Base-by-base conservation (phyloP, 1,140 invertebrate species). In the Hormaphis cornu region DNA sequence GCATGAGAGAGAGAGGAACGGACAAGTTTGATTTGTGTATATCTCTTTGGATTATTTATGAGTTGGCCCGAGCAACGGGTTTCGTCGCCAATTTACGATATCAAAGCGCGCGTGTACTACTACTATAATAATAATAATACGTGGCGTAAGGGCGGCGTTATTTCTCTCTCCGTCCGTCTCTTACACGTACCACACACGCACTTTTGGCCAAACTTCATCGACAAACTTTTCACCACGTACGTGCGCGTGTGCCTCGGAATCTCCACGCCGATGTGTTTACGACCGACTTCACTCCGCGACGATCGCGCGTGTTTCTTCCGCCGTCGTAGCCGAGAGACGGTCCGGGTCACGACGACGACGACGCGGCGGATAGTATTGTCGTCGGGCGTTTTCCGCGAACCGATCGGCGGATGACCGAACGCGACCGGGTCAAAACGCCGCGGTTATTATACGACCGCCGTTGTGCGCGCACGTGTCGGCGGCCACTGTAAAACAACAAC, bases 1-100 rank as follows among this genome's bases (percentile, higher is more conserved):
- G 30, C 30, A 3, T 22, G 20, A n/a, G 3, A 16, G 26, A 16
- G 9, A 63, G 28, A 30, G 59, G 37, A 24, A 63, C 24, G 33
- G 61, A 48, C 44, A 66, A 66, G 30, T 66, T 66, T 66, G 61
- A 66, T 66, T 66, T 66, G 61, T 66, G 61, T 33, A 46, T 46
- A 66, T 66, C 61, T 66, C 24, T 66, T 66, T 66, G 44, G 44
- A 50, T 66, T 66, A 66, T 66, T 66, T 66, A 66, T 66, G 61
- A 48, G 61, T 66, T 66, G 61, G 61, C 61, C 61, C 44, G 28
- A 35, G 44, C 61, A 66, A 66, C 28, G 61, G 61, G 42, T 66
- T 66, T 66, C 28, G 61, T 30, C 61, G 61, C 61, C 61, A 66
- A 66, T 66, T 66, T 66, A 66, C 50, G 50, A 66, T 66, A 66